Conservation (phyloP, 2,797 vertebrate genomes). For the Alectoris magna region DNA sequence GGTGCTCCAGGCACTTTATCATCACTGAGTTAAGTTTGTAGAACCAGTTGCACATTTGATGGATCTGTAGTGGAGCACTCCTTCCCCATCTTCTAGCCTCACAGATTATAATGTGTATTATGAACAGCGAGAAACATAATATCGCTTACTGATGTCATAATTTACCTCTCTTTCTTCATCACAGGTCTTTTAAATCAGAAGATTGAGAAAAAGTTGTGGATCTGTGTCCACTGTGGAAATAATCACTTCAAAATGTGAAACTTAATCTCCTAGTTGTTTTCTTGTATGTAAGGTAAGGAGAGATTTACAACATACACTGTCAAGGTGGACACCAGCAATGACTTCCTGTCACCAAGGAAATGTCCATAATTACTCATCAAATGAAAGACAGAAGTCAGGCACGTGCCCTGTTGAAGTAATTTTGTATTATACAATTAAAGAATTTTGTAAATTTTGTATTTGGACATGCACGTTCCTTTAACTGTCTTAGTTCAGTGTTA, state of each 20-base stretch:
- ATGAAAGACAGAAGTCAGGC: constrained; percentile 25
- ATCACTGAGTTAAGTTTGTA: constrained; percentile 38
- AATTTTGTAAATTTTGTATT: constrained; percentile 27
- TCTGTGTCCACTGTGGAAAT: constrained; percentile 25
- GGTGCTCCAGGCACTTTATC: too few relatives aligned
- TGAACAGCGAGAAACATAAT: background rate
- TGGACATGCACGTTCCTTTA: constrained; percentile 33
- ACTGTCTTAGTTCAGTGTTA: constrained; percentile 34
- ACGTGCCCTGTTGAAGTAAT: background rate
- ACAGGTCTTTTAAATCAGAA: background rate
- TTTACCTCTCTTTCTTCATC: constrained; percentile 31
- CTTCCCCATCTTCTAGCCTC: constrained; percentile 20
- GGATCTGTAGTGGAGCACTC: constrained; percentile 5
- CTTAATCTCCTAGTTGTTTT: constrained; percentile 26
- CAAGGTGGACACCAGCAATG: constrained; percentile 24
- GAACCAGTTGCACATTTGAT: constrained; percentile 55
- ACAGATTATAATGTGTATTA: constrained; percentile 37
- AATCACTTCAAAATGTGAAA: constrained; percentile 36
- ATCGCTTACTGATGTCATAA: constrained; percentile 20
- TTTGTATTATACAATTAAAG: constrained; percentile 10
- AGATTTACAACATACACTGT: background rate
- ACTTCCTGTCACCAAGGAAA: background rate
- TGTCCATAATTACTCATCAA: background rate
- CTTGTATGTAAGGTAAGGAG: background rate
- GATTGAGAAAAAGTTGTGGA: background rate